These are phyloP conservation scores for Cephus runcator DNA, from an alignment of 2,888 invertebrate species.

Conservation along the genomic window DNA sequence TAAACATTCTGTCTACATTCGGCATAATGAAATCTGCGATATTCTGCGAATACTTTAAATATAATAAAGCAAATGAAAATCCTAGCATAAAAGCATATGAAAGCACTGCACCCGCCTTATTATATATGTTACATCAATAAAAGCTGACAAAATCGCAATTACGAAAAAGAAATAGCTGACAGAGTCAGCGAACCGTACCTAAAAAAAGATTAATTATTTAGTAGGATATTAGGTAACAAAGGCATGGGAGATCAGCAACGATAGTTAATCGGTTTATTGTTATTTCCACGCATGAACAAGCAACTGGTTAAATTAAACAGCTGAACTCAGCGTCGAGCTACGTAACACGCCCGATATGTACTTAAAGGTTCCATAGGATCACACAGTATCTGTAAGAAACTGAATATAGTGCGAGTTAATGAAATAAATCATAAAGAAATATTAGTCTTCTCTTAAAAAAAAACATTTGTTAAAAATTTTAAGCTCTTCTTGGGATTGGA, in stretches of 20 bases:
- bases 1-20: not conserved
- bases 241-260: not conserved
- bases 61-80: not conserved
- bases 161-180: slow-evolving; percentile 1
- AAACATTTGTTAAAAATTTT: not conserved
- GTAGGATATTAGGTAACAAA: slow-evolving; percentile 2
- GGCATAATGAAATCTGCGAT: not conserved
- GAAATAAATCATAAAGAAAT: not conserved
- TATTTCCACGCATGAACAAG: slow-evolving; percentile 28
- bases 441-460: not conserved
- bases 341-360: not conserved
- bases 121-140: not conserved
- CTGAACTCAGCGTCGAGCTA: not conserved
- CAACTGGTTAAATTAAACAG: slow-evolving; percentile 28
- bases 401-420: not conserved
- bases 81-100: not conserved
- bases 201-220: slow-evolving; percentile 1
- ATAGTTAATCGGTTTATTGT: slow-evolving; percentile 28
- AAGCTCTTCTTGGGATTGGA: not conserved
- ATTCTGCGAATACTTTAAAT: not conserved
- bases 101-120: not conserved
- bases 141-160: not conserved
- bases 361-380: not conserved
- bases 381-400: not conserved
- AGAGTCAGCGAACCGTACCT: slow-evolving; percentile 5